Evolutionary conservation across 2,797 vertebrate genomes (phyloP).

Genomic region (Micromesistius poutassou): DNA sequence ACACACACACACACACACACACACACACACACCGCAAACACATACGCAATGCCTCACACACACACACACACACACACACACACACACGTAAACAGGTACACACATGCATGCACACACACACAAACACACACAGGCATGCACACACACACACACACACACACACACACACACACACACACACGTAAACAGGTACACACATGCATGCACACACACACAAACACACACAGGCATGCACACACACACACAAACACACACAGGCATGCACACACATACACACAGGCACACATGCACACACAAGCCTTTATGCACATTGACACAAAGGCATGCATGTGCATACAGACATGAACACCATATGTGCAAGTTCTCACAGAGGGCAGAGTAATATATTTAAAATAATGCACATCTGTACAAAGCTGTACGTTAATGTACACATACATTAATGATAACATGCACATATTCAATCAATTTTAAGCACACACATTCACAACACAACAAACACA

Average conservation of each 20-base stretch:
- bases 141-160: background rate
- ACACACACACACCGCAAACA: slow-evolving; percentile 6
- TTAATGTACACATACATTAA: background rate
- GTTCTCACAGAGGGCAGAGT: background rate
- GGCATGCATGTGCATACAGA: slow-evolving; percentile 4
- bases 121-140: background rate
- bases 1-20: slow-evolving; percentile 16
- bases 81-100: background rate
- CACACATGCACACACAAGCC: background rate
- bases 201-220: background rate
- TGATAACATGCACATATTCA: background rate
- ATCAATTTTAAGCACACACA: slow-evolving; percentile 2
- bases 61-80: slow-evolving; percentile 17
- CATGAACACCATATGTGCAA: background rate
- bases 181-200: background rate
- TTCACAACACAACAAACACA: background rate
- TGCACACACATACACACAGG: slow-evolving; percentile 13
- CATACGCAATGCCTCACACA: background rate
- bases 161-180: background rate
- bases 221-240: background rate
- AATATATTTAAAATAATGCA: background rate
- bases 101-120: background rate
- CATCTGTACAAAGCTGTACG: background rate
- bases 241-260: slow-evolving; percentile 17
- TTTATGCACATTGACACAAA: background rate